A percentile compares a stretch with the other conserved stretches of the same genome.
Evolutionary conservation across 2,113 vertebrate species (phyloP).

Genomic region (Pontoporia blainvillei): DNA sequence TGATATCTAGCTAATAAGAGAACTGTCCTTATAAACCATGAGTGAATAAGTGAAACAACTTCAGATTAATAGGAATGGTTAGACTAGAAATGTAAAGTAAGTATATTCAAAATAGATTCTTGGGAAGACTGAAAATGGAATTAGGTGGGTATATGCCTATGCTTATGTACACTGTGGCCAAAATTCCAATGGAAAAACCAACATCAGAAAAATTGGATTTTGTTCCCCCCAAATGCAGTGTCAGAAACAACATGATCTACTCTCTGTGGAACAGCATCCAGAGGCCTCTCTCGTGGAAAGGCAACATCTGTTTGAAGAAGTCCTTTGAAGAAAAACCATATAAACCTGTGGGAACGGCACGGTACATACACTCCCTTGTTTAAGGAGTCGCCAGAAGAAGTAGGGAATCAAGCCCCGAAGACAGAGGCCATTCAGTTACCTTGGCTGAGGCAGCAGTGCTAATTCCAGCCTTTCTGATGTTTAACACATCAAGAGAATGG

Average conservation of each 20-base stretch:
- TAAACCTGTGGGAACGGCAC: constrained; percentile 38
- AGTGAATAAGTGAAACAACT: not conserved
- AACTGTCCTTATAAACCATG: not conserved
- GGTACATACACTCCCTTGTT: not conserved
- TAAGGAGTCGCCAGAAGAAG: constrained; percentile 48
- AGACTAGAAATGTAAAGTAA: not conserved
- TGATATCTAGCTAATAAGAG: not conserved
- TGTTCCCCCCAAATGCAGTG: constrained; percentile 27
- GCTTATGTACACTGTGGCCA: not conserved
- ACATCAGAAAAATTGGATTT: not conserved
- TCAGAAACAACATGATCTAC: not conserved
- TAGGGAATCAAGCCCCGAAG: not conserved
- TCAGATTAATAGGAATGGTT: not conserved
- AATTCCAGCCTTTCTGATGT: constrained; percentile 27
- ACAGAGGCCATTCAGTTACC: constrained; percentile 15
- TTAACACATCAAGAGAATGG: constrained; percentile 45
- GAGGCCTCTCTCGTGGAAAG: not conserved
- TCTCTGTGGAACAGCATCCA: not conserved
- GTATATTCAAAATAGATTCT: not conserved
- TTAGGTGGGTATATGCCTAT: not conserved
- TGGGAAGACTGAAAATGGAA: not conserved
- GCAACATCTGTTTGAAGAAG: constrained; percentile 52
- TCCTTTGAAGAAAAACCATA: constrained; percentile 37
- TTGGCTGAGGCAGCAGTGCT: not conserved
- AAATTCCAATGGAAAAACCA: constrained; percentile 28